A percentile compares a stretch with the other conserved stretches of the same genome.
These are phyloP conservation scores for Hydropsyche tenuis DNA, from an alignment of 1,140 invertebrate genomes.

Conservation along the genomic window DNA sequence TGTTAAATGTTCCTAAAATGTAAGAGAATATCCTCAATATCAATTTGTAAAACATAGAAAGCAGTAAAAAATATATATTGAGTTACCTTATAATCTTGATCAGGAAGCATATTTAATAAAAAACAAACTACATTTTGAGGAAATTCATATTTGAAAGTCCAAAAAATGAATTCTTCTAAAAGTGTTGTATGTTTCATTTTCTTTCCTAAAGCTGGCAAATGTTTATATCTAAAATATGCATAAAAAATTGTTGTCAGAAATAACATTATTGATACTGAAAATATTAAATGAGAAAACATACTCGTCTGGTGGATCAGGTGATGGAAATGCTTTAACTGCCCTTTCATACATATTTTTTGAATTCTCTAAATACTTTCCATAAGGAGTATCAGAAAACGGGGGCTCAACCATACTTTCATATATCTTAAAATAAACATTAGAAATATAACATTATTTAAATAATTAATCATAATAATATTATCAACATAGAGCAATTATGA, in stretches of 20 bases:
- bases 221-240: slow-evolving; percentile 64
- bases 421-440: slow-evolving; percentile 57
- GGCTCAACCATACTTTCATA: slow-evolving; percentile 68
- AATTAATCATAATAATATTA: no score
- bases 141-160: slow-evolving; percentile 97
- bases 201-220: slow-evolving; percentile 82
- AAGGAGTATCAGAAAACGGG: slow-evolving; percentile 68
- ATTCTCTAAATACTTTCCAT: slow-evolving; percentile 75
- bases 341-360: slow-evolving; percentile 80
- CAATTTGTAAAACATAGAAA: slow-evolving; percentile 38
- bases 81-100: slow-evolving; percentile 91
- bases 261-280: slow-evolving; percentile 23
- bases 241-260: slow-evolving; percentile 29
- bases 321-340: slow-evolving; percentile 78
- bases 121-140: slow-evolving; percentile 96
- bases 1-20: slow-evolving; percentile 83
- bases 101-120: slow-evolving; percentile 94
- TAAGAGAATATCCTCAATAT: slow-evolving; percentile 3
- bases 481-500: no score
- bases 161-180: slow-evolving; percentile 95
- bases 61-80: slow-evolving; percentile 4
- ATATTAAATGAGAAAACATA: slow-evolving; percentile 53
- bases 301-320: slow-evolving; percentile 81
- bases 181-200: slow-evolving; percentile 85
- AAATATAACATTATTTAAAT: background rate